These are phyloP conservation scores for Choloepus hoffmanni DNA, from an alignment of 2,113 vertebrate genomes.

Conservation along the genomic window DNA sequence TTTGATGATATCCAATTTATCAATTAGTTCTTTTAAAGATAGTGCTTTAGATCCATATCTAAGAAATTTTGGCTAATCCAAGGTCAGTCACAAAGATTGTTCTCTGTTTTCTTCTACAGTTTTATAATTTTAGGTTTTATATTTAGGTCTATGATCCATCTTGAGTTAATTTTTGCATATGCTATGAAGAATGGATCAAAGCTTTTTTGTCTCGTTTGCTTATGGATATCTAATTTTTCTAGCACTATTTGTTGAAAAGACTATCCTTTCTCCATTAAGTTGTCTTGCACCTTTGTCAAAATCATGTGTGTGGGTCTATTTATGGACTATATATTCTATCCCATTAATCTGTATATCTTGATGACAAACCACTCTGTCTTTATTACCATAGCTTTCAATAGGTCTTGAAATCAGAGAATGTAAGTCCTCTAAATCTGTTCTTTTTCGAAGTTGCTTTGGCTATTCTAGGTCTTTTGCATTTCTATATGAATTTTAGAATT, in stretches of 20 bases:
- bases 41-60: background rate
- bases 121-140: background rate
- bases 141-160: background rate
- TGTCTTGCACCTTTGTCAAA: background rate
- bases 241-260: background rate
- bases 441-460: background rate
- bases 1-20: background rate
- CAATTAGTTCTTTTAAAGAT: background rate
- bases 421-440: background rate
- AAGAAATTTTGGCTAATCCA: too few species aligned
- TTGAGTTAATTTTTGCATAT: background rate
- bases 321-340: background rate
- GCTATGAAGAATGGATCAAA: background rate
- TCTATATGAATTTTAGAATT: conserved; percentile 1
- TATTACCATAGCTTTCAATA: background rate
- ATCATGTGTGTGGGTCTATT: background rate
- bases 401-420: background rate
- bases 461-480: background rate
- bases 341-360: background rate
- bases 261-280: background rate
- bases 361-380: background rate
- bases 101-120: background rate
- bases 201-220: background rate
- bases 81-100: too few species aligned
- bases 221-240: background rate